These are phyloP conservation scores for Myiotriccus ornatus DNA, from an alignment of 2,797 vertebrate species.

Conservation along the genomic window DNA sequence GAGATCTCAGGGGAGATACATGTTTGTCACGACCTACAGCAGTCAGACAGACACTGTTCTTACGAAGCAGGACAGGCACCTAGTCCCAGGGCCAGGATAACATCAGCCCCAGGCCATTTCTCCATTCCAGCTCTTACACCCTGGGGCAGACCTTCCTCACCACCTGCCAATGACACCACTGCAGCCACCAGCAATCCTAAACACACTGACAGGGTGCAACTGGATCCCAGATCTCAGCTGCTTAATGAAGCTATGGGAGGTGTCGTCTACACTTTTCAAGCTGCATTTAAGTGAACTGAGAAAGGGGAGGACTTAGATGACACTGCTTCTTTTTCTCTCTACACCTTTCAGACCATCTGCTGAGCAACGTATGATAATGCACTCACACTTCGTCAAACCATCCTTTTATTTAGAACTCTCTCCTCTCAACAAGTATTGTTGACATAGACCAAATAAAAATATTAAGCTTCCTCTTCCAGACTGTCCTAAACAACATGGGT, in stretches of 20 bases:
- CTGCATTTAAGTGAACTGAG: not conserved
- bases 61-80: not conserved
- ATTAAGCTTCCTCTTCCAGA: not conserved
- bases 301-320: not conserved
- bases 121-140: not conserved
- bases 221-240: not conserved
- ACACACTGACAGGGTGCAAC: not conserved
- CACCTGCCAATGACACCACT: no score
- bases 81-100: not conserved
- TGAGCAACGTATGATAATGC: not conserved
- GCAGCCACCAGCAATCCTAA: not conserved
- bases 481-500: not conserved
- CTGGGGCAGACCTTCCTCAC: not conserved
- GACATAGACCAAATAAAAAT: not conserved
- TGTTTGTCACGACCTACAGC: not conserved
- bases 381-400: not conserved
- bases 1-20: not conserved
- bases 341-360: not conserved
- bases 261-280: not conserved
- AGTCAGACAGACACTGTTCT: not conserved
- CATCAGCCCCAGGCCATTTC: not conserved
- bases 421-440: not conserved
- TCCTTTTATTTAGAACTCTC: not conserved
- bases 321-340: not conserved
- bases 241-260: not conserved